Percentiles rank a stretch among this genome's conserved stretches.
These are phyloP conservation scores for Heteropelma amictum DNA, from an alignment of 2,888 invertebrate genomes.

Conservation along the genomic window DNA sequence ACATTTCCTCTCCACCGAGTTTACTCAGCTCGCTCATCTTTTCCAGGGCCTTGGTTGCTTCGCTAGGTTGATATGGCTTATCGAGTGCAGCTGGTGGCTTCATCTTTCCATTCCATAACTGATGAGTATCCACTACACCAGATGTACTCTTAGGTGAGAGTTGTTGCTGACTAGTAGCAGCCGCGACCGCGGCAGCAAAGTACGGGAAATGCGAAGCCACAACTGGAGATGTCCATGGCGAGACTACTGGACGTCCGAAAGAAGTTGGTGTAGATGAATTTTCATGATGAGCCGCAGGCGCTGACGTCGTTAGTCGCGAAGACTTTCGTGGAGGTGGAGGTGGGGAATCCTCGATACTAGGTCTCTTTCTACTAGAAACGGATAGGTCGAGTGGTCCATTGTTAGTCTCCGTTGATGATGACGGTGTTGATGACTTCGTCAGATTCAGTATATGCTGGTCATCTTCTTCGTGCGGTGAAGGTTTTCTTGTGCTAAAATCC, in stretches of 20 bases:
- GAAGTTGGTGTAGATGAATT: slow-evolving; percentile 72
- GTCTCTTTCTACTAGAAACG: slow-evolving; percentile 86
- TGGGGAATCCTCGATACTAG: slow-evolving; percentile 82
- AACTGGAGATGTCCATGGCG: slow-evolving; percentile 89
- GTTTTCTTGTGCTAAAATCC: slow-evolving; percentile 89
- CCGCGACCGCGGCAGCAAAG: slow-evolving; percentile 88
- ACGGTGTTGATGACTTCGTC: slow-evolving; percentile 83
- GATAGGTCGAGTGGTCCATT: slow-evolving; percentile 90
- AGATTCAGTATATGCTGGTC: slow-evolving; percentile 86
- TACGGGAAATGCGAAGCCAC: slow-evolving; percentile 88
- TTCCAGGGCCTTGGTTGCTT: slow-evolving; percentile 92
- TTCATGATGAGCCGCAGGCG: slow-evolving; percentile 68
- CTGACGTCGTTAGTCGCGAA: slow-evolving; percentile 78
- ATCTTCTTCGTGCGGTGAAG: slow-evolving; percentile 79
- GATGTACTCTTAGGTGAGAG: slow-evolving; percentile 84
- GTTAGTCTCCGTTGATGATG: slow-evolving; percentile 79
- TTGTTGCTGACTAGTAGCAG: slow-evolving; percentile 81
- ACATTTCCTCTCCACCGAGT: slow-evolving; percentile 88
- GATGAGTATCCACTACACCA: slow-evolving; percentile 77
- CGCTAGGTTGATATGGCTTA: slow-evolving; percentile 81
- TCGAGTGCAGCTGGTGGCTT: slow-evolving; percentile 82
- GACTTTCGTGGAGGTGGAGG: slow-evolving; percentile 83
- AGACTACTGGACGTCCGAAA: slow-evolving; percentile 84
- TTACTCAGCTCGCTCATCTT: slow-evolving; percentile 95
- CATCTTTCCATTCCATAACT: slow-evolving; percentile 88